Evolutionary conservation across 1,140 invertebrate species (phyloP).

Genomic region (Zaprionus gabonicus): DNA sequence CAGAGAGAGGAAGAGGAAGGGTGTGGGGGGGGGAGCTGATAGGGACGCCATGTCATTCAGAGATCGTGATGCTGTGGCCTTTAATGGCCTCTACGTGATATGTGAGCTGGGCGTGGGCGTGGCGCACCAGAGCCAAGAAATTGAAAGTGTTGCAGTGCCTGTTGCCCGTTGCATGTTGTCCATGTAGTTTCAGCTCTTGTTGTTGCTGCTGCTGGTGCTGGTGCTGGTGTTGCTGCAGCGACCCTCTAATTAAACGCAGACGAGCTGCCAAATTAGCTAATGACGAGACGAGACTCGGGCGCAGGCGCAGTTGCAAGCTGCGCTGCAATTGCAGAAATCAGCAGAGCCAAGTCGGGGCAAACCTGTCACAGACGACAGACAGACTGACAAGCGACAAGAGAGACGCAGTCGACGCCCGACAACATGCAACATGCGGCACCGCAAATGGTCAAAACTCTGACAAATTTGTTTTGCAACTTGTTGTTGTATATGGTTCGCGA

Average conservation of each 20-base stretch:
- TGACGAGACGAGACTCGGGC: slow-evolving; percentile 47
- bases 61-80: slow-evolving; percentile 75
- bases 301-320: slow-evolving; percentile 1
- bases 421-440: slow-evolving; percentile 35
- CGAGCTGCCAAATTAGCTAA: slow-evolving; percentile 78
- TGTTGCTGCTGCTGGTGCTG: slow-evolving; percentile 2
- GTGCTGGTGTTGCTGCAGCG: slow-evolving; percentile 14
- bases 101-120: slow-evolving; percentile 53
- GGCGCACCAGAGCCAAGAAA: slow-evolving; percentile 47
- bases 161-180: background rate
- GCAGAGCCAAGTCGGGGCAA: slow-evolving; percentile 33
- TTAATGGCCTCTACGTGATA: slow-evolving; percentile 75
- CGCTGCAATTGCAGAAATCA: slow-evolving; percentile 63
- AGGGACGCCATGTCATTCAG: slow-evolving; percentile 51
- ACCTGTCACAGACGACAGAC: slow-evolving; percentile 35
- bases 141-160: slow-evolving; percentile 69
- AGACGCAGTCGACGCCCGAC: slow-evolving; percentile 1
- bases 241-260: slow-evolving; percentile 73
- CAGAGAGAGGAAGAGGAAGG: background rate
- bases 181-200: slow-evolving; percentile 18
- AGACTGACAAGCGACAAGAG: background rate
- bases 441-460: slow-evolving; percentile 73
- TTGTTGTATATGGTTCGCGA: slow-evolving; percentile 66
- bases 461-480: slow-evolving; percentile 82
- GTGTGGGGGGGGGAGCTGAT: background rate